A percentile compares a stretch with the other conserved stretches of the same genome.
phyloP scores from a whole-genome alignment of 2,888 invertebrate genomes.

The Charanyca ferruginea region DNA sequence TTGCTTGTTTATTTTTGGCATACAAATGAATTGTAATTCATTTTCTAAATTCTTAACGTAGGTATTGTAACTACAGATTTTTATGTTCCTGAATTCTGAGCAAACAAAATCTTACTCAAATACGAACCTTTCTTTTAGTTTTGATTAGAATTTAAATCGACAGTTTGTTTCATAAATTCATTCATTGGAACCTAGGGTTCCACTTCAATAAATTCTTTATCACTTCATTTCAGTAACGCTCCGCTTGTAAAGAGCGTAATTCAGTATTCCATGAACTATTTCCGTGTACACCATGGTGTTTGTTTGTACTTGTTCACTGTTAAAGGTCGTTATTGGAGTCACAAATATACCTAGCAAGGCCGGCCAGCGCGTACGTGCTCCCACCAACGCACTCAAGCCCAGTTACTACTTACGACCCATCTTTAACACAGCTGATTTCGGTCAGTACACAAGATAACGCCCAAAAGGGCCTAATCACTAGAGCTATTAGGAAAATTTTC shows the following conservation, averaged over 20 bases:
- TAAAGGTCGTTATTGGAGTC: constrained; percentile 56
- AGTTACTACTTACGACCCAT: constrained; percentile 58
- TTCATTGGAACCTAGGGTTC: not conserved
- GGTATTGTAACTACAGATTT: too few species aligned
- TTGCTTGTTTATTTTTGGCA: not conserved
- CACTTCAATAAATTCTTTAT: constrained; percentile 20
- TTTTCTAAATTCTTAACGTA: too few species aligned
- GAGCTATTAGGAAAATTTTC: constrained; percentile 65
- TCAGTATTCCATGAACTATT: constrained; percentile 43
- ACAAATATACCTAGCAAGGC: constrained; percentile 69
- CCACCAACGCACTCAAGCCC: constrained; percentile 67
- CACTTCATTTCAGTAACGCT: constrained; percentile 31
- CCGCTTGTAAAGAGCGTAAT: constrained; percentile 8
- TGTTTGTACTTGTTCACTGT: constrained; percentile 38
- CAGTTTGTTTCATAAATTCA: not conserved
- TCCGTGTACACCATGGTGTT: constrained; percentile 33
- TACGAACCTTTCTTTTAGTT: too few species aligned
- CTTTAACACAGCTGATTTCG: constrained; percentile 46
- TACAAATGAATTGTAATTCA: not conserved
- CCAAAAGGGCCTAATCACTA: constrained; percentile 60
- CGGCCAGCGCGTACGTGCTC: constrained; percentile 78
- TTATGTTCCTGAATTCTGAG: too few species aligned
- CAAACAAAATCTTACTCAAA: too few species aligned
- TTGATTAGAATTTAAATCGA: constrained; percentile 6
- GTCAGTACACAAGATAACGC: constrained; percentile 36